Conservation (phyloP, 2,888 invertebrate genomes). For the Spilarctia lutea region DNA sequence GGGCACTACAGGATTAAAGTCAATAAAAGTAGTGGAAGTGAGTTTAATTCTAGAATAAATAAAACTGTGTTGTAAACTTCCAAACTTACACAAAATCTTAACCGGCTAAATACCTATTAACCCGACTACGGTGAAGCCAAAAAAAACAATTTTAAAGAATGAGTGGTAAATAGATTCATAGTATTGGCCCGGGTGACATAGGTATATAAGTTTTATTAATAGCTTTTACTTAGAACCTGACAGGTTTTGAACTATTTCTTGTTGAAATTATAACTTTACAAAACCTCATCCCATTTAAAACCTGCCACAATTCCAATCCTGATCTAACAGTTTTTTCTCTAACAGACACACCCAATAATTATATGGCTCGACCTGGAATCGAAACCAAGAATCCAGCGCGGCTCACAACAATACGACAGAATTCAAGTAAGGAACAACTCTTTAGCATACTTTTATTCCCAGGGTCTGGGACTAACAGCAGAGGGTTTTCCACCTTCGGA, state of each 20-base stretch:
- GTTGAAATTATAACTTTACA: background rate
- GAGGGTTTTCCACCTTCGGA: constrained; percentile 81
- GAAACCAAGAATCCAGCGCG: constrained; percentile 19
- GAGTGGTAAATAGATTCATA: too few relatives aligned
- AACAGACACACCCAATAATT: constrained; percentile 29
- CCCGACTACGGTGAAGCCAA: too few relatives aligned
- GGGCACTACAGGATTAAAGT: too few relatives aligned
- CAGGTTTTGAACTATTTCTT: too few relatives aligned
- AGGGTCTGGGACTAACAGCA: constrained; percentile 75
- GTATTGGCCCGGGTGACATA: too few relatives aligned
- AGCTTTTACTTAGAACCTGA: too few relatives aligned
- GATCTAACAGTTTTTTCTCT: constrained; percentile 32
- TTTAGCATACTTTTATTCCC: constrained; percentile 26
- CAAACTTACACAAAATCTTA: background rate
- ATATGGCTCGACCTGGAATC: constrained; percentile 21
- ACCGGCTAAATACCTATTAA: background rate
- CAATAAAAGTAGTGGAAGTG: too few relatives aligned
- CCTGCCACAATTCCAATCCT: constrained; percentile 22
- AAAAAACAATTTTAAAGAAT: too few relatives aligned
- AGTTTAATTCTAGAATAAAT: too few relatives aligned
- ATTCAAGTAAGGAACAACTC: constrained; percentile 24
- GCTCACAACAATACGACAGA: constrained; percentile 23
- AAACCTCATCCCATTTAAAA: background rate
- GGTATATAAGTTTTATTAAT: too few relatives aligned
- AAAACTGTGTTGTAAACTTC: too few relatives aligned